Conservation (phyloP, 2,113 vertebrate species). For the Otus sunia region DNA sequence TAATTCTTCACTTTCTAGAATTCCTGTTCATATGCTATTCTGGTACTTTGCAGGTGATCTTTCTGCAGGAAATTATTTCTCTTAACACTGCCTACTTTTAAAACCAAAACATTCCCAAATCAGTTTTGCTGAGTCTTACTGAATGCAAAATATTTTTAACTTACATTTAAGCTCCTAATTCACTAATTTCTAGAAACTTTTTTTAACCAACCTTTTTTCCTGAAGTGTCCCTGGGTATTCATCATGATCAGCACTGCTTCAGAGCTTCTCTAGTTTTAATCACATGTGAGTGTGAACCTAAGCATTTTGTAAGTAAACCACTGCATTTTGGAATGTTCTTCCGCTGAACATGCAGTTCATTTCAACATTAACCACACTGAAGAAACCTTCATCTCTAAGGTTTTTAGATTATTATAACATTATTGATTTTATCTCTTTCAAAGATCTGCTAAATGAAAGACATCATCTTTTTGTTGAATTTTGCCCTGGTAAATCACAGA, state of each 20-base stretch:
- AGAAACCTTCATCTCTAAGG: not conserved
- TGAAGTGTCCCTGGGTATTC: not conserved
- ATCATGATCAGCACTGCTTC: not conserved
- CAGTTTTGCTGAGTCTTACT: not conserved
- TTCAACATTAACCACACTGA: constrained; percentile 42
- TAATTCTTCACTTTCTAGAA: not conserved
- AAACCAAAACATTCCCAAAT: not conserved
- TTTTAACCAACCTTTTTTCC: not conserved
- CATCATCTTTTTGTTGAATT: not conserved
- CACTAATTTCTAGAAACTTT: not conserved
- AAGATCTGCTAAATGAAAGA: not conserved
- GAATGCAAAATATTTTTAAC: not conserved
- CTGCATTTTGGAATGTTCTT: constrained; percentile 17
- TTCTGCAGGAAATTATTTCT: not conserved
- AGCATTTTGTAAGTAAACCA: constrained; percentile 38
- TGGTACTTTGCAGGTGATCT: not conserved
- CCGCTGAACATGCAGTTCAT: not conserved
- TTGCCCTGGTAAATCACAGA: not conserved
- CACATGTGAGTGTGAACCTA: not conserved
- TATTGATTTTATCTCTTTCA: not conserved
- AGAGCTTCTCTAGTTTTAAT: not conserved
- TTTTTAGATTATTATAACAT: not conserved
- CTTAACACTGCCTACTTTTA: not conserved
- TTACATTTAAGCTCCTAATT: not conserved
- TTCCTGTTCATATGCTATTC: not conserved